A percentile compares a stretch with the other conserved stretches of the same genome.
Evolutionary conservation across 2,888 invertebrate species (phyloP).

Genomic region (Nysson spinosus): DNA sequence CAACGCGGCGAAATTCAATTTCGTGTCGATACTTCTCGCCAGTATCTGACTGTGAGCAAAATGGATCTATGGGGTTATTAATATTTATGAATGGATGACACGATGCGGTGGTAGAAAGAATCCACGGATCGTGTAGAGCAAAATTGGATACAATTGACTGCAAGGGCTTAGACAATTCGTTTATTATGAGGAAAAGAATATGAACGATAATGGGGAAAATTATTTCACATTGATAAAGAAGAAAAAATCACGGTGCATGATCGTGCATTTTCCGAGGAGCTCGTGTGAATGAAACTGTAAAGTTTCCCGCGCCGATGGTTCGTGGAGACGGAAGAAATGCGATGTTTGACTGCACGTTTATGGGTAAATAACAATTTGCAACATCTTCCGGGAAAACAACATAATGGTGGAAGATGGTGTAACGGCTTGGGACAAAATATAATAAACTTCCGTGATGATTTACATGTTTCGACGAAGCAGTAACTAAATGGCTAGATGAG

Average conservation of each 20-base stretch:
- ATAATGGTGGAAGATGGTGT: slow-evolving; percentile 9
- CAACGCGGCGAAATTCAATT: neutral
- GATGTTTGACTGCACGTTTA: slow-evolving; percentile 10
- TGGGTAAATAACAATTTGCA: slow-evolving; percentile 20
- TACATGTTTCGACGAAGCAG: neutral
- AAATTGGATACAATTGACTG: too few relatives aligned
- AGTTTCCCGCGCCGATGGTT: slow-evolving; percentile 16
- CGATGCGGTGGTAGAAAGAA: neutral
- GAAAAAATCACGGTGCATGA: neutral
- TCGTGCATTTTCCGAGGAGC: neutral
- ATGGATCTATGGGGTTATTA: slow-evolving; percentile 31
- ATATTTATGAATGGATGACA: slow-evolving; percentile 19
- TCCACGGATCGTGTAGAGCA: too few relatives aligned
- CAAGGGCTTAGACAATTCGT: too few relatives aligned
- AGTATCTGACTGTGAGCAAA: neutral
- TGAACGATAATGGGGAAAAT: too few relatives aligned
- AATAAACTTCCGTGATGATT: slow-evolving; percentile 1
- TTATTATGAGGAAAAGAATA: neutral
- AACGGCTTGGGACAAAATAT: neutral
- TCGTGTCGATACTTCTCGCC: neutral
- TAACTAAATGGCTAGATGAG: too few relatives aligned
- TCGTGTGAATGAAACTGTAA: slow-evolving; percentile 33
- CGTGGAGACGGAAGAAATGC: slow-evolving; percentile 40
- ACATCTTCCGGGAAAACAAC: slow-evolving; percentile 18
- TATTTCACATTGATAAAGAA: too few relatives aligned